Base-by-base conservation (phyloP, 2,113 vertebrate species). In the Microcebus murinus region DNA sequence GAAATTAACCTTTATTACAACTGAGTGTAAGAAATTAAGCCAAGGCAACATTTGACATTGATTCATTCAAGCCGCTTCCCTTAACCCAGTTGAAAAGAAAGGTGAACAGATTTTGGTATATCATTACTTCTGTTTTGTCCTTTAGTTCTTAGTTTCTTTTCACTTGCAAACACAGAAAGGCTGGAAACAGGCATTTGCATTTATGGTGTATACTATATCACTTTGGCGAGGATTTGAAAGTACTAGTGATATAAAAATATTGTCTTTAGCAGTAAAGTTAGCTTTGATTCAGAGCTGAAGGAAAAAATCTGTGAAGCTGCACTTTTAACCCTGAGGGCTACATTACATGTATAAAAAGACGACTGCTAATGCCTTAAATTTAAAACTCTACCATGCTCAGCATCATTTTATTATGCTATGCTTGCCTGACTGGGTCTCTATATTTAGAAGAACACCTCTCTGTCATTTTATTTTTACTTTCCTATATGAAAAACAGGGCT, bases 361-460 rank as follows among this genome's bases (percentile, higher is more conserved):
- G 61, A 50, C n/a, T 93, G 59, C 34, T 76, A 45, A 59, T 71
- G 36, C 59, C 45, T 94, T 83, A 52, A 36, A 87, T 48, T 92
- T 87, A 52, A 84, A 67, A 39, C 18, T 50, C 36, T 3, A 9
- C 20, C 63, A 73, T 27, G 50, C 48, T 94, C 39, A 48, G 90
- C 63, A 70, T 67, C 57, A 42, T 76, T 79, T 94, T 80, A 87
- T 93, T 90, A 70, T 42, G 48, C 74, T 45, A 20, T 63, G 67
- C 73, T 90, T 90, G 83, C 90, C 55, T 73, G 67, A 18, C 57
- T 74, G 45, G 29, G 25, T 63, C 9, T 91, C 84, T 96, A 70
- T 94, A 92, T 95, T 97, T 96, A 94, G 93, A 95, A 89, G 68
- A 95, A 31, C 15, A 77, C 52, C n/a, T 83, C 45, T 84, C 71